phyloP scores from a whole-genome alignment of 30 jellyfish, hydroid and myxozoan genomes.

The Aurelia aurita region DNA sequence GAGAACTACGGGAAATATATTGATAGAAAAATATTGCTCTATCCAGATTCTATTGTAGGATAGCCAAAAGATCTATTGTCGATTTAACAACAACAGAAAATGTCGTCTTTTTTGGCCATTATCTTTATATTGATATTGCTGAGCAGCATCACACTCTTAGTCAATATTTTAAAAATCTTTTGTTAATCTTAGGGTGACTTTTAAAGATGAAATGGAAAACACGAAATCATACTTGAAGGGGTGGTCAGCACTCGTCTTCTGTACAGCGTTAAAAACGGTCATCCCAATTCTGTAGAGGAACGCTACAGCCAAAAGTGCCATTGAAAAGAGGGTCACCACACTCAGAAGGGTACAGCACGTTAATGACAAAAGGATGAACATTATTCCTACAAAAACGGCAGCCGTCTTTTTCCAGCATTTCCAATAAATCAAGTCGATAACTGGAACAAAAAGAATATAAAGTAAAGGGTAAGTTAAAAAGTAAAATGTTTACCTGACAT shows the following conservation, averaged over 20 bases:
- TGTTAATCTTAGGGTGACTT: background rate
- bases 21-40: no score
- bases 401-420: slow-evolving; percentile 75
- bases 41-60: no score
- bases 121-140: no score
- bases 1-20: no score
- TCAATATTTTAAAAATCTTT: no score
- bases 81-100: no score
- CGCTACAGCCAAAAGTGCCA: slow-evolving; percentile 86
- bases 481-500: no score
- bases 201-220: background rate
- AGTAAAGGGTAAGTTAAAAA: no score
- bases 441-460: slow-evolving; percentile 47
- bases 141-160: no score
- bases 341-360: slow-evolving; percentile 82
- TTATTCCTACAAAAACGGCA: slow-evolving; percentile 78
- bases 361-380: slow-evolving; percentile 77
- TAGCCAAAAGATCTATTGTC: no score
- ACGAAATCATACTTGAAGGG: slow-evolving; percentile 86
- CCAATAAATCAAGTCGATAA: slow-evolving; percentile 90
- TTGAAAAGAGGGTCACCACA: slow-evolving; percentile 78
- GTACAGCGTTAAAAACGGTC: slow-evolving; percentile 98
- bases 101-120: no score
- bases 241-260: slow-evolving; percentile 96
- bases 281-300: slow-evolving; percentile 94